Evolutionary conservation across 1,140 invertebrate species (phyloP).

Genomic region (Drosophila murphyi): DNA sequence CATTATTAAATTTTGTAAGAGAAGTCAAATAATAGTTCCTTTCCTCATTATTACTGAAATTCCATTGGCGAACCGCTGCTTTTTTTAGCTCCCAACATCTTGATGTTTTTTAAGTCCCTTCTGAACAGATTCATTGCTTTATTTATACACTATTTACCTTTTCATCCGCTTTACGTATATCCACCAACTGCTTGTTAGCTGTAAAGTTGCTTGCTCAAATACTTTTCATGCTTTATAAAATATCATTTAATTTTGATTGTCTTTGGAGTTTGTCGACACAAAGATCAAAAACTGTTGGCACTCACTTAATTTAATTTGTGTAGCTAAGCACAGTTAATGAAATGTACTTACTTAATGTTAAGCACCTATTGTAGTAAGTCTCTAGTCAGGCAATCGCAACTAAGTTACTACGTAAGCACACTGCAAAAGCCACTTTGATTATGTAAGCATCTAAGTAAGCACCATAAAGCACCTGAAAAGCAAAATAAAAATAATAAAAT

Average conservation of each 20-base stretch:
- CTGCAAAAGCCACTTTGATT: conserved; percentile 50
- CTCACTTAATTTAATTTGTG: conserved; percentile 57
- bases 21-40: no score
- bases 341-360: conserved; percentile 66
- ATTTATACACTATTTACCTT: not conserved
- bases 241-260: conserved; percentile 49
- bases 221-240: conserved; percentile 52
- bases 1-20: no score
- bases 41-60: no score
- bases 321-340: conserved; percentile 66
- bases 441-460: conserved; percentile 33
- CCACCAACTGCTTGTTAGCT: conserved; percentile 68
- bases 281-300: conserved; percentile 44
- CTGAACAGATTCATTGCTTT: not conserved
- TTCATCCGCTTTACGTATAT: conserved; percentile 5
- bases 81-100: not conserved
- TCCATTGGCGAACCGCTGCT: not conserved
- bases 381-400: conserved; percentile 40
- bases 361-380: conserved; percentile 67
- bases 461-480: conserved; percentile 4
- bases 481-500: conserved; percentile 7
- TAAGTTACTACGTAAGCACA: conserved; percentile 70
- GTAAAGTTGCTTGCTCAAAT: conserved; percentile 64
- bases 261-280: conserved; percentile 40
- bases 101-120: not conserved